These are phyloP conservation scores for Leucoma salicis DNA, from an alignment of 2,888 invertebrate species.

Conservation along the genomic window DNA sequence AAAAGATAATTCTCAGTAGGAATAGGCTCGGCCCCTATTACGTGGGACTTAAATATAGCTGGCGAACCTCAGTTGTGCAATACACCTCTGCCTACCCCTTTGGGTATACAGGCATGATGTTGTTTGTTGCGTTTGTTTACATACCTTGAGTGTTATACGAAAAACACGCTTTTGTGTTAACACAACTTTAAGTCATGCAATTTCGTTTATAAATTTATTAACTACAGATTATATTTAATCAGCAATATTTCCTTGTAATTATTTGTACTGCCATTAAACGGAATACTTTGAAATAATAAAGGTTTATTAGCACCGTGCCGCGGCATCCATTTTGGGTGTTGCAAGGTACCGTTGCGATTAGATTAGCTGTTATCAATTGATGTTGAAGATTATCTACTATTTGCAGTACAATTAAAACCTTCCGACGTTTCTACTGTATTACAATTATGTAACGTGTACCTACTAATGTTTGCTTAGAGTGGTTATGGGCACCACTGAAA, in stretches of 20 bases:
- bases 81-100: too few species aligned
- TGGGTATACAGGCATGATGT: too few species aligned
- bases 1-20: too few species aligned
- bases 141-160: too few species aligned
- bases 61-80: too few species aligned
- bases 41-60: too few species aligned
- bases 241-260: slow-evolving; percentile 15
- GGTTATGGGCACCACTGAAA: too few species aligned
- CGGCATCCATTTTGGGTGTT: slow-evolving; percentile 56
- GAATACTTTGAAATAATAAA: slow-evolving; percentile 50
- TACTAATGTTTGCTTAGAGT: slow-evolving; percentile 7
- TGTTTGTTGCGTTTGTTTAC: too few species aligned
- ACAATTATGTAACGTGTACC: slow-evolving; percentile 37
- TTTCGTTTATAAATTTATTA: too few species aligned
- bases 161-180: too few species aligned
- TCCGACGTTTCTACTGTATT: slow-evolving; percentile 56
- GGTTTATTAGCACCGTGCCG: slow-evolving; percentile 53
- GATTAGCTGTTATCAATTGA: slow-evolving; percentile 65
- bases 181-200: too few species aligned
- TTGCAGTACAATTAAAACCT: slow-evolving; percentile 54
- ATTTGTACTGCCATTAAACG: slow-evolving; percentile 16
- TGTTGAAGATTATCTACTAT: slow-evolving; percentile 77
- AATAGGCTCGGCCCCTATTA: too few species aligned
- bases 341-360: slow-evolving; percentile 61
- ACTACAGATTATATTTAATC: slow-evolving; percentile 18